Percentiles rank a stretch among this genome's conserved stretches.
Conservation (phyloP, 2,888 invertebrate species). For the Branchipolynoe longqiensis region DNA sequence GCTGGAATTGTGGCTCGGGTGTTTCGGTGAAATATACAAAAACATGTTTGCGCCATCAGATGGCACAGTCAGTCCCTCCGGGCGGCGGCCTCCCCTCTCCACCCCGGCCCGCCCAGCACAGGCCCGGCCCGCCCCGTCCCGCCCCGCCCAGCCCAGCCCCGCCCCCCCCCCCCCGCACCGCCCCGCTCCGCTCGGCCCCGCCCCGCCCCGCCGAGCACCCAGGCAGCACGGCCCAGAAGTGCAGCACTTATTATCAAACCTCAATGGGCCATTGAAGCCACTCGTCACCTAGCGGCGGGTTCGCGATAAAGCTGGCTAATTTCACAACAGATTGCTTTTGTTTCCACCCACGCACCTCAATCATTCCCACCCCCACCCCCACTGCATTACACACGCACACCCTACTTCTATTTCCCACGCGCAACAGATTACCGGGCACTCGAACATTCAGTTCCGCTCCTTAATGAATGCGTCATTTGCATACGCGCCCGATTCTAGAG, state of each 20-base stretch:
- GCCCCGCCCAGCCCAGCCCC: too few relatives aligned
- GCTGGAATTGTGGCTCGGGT: too few relatives aligned
- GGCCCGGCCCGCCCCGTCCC: too few relatives aligned
- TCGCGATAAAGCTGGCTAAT: slow-evolving; percentile 23
- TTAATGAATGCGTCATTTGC: slow-evolving; percentile 20
- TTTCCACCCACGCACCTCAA: slow-evolving; percentile 16
- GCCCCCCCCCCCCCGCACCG: too few relatives aligned
- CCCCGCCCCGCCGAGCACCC: too few relatives aligned
- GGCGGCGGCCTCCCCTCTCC: background rate
- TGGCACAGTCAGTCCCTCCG: background rate
- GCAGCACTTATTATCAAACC: slow-evolving; percentile 25
- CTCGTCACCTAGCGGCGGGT: background rate
- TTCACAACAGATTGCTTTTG: slow-evolving; percentile 49
- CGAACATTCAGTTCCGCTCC: background rate
- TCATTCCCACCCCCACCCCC: background rate
- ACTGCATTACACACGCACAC: background rate
- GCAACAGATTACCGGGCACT: slow-evolving; percentile 46
- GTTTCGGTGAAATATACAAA: too few relatives aligned
- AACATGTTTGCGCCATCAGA: too few relatives aligned
- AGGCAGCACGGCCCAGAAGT: too few relatives aligned
- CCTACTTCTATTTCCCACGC: background rate
- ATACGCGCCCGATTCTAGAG: background rate
- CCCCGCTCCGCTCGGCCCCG: too few relatives aligned
- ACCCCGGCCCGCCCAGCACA: too few relatives aligned
- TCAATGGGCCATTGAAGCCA: slow-evolving; percentile 16